Evolutionary conservation across 1,140 invertebrate species (phyloP).

Genomic region (Diorhabda sublineata): DNA sequence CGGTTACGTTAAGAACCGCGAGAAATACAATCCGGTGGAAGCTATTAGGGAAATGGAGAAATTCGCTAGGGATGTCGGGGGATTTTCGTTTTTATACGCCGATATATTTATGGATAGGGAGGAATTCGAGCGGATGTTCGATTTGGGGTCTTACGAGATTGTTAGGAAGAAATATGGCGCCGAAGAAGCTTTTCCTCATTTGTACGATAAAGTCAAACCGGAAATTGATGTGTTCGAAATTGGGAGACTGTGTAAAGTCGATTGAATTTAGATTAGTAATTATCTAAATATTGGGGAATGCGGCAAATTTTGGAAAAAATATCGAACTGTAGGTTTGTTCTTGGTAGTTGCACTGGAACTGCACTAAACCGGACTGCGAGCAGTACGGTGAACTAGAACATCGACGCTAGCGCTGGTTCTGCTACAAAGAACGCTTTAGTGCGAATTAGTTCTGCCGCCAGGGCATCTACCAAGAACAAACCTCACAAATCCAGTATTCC

Average conservation of each 20-base stretch:
- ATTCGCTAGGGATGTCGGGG: slow-evolving; percentile 54
- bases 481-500: no score
- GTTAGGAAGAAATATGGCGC: slow-evolving; percentile 52
- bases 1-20: slow-evolving; percentile 49
- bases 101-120: slow-evolving; percentile 59
- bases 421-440: no score
- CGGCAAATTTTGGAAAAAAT: background rate
- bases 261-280: background rate
- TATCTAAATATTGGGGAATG: no score
- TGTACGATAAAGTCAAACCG: slow-evolving; percentile 58
- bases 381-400: no score
- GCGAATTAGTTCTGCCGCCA: no score
- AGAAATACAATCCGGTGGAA: slow-evolving; percentile 52
- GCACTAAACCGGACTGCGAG: no score
- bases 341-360: background rate
- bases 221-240: slow-evolving; percentile 66
- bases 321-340: background rate
- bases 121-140: slow-evolving; percentile 57
- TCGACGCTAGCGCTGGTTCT: no score
- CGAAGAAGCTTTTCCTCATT: slow-evolving; percentile 52
- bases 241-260: slow-evolving; percentile 48
- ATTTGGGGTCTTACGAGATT: slow-evolving; percentile 50
- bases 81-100: slow-evolving; percentile 61
- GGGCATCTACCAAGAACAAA: no score
- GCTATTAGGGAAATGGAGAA: slow-evolving; percentile 56